Evolutionary conservation across 1,140 invertebrate genomes (phyloP).

Genomic region (Danaus plexippus): DNA sequence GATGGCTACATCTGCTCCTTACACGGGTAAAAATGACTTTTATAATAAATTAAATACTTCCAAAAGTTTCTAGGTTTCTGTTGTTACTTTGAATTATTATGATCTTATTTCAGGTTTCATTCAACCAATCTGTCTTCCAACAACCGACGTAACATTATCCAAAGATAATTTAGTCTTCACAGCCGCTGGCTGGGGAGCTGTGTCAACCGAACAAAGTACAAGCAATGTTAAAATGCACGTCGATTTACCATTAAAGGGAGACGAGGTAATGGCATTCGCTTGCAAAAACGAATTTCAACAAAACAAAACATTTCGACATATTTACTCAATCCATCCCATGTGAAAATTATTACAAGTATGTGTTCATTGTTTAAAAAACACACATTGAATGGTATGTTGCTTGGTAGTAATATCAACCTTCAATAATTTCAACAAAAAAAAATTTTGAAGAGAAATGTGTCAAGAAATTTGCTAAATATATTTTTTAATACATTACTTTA

Average conservation of each 20-base stretch:
- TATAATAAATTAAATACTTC: neutral
- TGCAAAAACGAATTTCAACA: no score
- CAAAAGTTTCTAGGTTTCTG: neutral
- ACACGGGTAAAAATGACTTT: conserved; percentile 29
- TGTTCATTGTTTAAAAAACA: no score
- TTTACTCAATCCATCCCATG: no score
- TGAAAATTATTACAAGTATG: no score
- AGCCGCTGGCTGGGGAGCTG: conserved; percentile 56
- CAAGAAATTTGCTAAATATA: no score
- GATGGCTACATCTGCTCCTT: conserved; percentile 29
- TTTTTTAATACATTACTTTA: no score
- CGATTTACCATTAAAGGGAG: conserved; percentile 31
- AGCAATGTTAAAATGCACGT: conserved; percentile 51
- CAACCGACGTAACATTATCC: conserved; percentile 12
- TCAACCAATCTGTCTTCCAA: conserved; percentile 48
- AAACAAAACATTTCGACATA: no score
- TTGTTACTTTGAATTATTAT: neutral
- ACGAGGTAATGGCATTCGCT: conserved; percentile 17
- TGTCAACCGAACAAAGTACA: conserved; percentile 56
- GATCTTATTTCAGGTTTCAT: conserved; percentile 41
- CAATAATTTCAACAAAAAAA: no score
- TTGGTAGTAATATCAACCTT: no score
- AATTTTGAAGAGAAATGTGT: no score
- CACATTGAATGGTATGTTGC: no score
- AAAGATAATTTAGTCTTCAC: no score